These are phyloP conservation scores for Archaeoteleia sp. DNA, from an alignment of 2,888 invertebrate species.

Conservation along the genomic window DNA sequence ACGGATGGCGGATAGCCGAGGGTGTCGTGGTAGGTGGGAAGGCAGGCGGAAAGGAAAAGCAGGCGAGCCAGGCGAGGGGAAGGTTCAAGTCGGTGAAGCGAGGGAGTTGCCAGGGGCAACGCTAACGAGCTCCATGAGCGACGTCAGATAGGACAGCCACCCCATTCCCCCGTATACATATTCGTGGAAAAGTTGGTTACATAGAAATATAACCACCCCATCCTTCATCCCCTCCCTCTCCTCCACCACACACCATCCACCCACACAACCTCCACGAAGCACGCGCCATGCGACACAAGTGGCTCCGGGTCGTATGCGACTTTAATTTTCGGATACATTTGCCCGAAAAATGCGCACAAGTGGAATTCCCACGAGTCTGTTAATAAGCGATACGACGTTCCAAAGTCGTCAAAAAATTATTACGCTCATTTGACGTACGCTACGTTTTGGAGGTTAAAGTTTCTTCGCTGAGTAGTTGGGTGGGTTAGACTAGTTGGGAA, in stretches of 20 bases:
- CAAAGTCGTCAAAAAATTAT: too few species aligned
- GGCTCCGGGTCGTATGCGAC: slow-evolving; percentile 10
- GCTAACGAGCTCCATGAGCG: slow-evolving; percentile 75
- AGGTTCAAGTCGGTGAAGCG: slow-evolving; percentile 59
- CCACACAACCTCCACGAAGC: not conserved
- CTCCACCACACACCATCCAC: too few species aligned
- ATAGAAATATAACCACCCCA: slow-evolving; percentile 62
- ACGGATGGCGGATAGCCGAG: slow-evolving; percentile 54
- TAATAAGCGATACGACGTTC: not conserved
- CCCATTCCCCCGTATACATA: slow-evolving; percentile 58
- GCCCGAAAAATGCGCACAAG: slow-evolving; percentile 6
- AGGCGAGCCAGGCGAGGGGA: slow-evolving; percentile 40
- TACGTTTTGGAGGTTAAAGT: too few species aligned
- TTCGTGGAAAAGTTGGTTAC: slow-evolving; percentile 64
- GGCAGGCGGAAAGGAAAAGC: slow-evolving; percentile 48
- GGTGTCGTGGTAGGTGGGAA: slow-evolving; percentile 47
- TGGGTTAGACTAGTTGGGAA: too few species aligned
- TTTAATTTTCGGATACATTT: slow-evolving; percentile 16
- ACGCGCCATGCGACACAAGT: slow-evolving; percentile 10
- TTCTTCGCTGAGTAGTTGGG: not conserved
- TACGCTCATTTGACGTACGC: not conserved
- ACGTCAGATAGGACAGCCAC: slow-evolving; percentile 72
- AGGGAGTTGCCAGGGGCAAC: slow-evolving; percentile 74
- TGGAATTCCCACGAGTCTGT: slow-evolving; percentile 11
- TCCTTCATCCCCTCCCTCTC: slow-evolving; percentile 7